Evolutionary conservation across 2,888 invertebrate species (phyloP).

Genomic region (Desoria tigrina): DNA sequence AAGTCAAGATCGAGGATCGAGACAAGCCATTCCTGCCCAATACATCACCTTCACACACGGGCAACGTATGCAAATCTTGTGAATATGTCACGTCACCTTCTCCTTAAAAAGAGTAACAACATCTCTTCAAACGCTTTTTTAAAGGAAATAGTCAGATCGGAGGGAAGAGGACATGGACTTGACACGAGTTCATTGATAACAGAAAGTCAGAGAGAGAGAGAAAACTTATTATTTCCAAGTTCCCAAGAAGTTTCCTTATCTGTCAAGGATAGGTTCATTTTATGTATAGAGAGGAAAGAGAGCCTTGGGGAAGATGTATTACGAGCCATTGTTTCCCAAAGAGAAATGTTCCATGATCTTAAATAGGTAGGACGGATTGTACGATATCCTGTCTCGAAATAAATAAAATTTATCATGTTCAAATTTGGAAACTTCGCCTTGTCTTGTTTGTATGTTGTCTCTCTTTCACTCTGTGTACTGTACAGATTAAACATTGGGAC

Average conservation of each 20-base stretch:
- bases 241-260: no score
- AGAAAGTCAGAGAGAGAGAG: not conserved
- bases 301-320: not conserved
- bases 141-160: not conserved
- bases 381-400: not conserved
- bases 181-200: slow-evolving; percentile 1
- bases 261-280: no score
- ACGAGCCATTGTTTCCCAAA: slow-evolving; percentile 1
- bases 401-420: slow-evolving; percentile 2
- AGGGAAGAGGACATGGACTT: not conserved
- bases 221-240: not conserved
- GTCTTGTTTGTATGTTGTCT: not conserved
- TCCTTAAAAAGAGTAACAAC: slow-evolving; percentile 4
- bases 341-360: slow-evolving; percentile 7
- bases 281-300: no score
- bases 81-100: not conserved
- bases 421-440: not conserved
- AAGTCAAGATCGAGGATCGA: no score
- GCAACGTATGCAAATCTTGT: not conserved
- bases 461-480: no score
- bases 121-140: no score
- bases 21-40: not conserved
- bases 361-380: not conserved
- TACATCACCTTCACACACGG: not conserved
- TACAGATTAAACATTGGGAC: not conserved